Base-by-base conservation (phyloP, 2,113 vertebrate species). In the Lophura nycthemera region DNA sequence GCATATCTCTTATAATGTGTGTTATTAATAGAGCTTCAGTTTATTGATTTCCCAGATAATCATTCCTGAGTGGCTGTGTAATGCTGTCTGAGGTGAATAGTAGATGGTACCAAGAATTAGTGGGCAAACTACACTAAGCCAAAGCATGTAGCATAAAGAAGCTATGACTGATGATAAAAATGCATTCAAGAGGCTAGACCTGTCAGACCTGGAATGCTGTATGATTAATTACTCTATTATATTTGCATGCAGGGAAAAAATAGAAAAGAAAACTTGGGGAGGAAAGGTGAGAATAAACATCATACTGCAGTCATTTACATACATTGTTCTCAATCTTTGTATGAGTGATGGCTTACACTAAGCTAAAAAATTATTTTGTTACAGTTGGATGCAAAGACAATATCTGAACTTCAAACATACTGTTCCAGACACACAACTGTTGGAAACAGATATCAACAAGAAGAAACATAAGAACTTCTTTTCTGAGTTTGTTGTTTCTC, bases 171-270 rank as follows among this genome's bases (percentile, higher is more conserved):
- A 76, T 70, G 22, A 79, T 84, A 87, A 69, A 95, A 94, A 87
- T 73, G 56, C 60, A 95, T 91, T 85, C 54, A 88, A 91, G 45
- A 93, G 29, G 21, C 57, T 25, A 24, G 83, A 81, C 20, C 60
- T 95, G 83, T 90, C 94, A 93, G 64, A 61, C 27, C 4, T 42
- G 25, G 76, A 96, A 74, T 93, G 82, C 42, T 43, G 15, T 60
- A 92, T 89, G 92, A 97, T 96, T 96, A 96, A 97, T 96, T 93
- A 73, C 80, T 92, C 77, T 91, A 77, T 96, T 97, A 83, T 81
- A 60, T 79, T 83, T 54, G 7, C 85, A 61, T 74, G 29, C 12
- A 89, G 32, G 90, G 13, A 48, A 9, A 88, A 92, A 82, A 95
- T 34, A 57, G 61, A 73, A 90, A 88, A 87, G 21, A 64, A 72